phyloP scores from a whole-genome alignment of 2,888 invertebrate species.

The Hartigia nigra region DNA sequence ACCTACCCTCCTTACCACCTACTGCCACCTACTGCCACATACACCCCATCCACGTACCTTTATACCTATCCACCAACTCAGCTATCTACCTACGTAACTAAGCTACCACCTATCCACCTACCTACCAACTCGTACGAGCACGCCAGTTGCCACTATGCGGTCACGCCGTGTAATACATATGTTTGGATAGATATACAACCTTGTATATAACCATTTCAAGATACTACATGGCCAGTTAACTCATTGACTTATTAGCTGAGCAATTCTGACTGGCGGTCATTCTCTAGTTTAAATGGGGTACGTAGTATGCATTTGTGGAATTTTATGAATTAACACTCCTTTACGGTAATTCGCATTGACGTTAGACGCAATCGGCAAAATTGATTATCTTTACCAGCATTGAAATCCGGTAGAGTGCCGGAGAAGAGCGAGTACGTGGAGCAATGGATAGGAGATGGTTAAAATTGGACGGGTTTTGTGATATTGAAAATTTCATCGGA shows the following conservation, averaged over 20 bases:
- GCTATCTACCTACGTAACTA: not conserved
- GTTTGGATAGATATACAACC: not conserved
- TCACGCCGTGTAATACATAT: slow-evolving; percentile 22
- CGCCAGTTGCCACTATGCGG: slow-evolving; percentile 31
- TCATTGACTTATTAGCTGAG: not conserved
- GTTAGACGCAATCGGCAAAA: not conserved
- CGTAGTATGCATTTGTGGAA: not conserved
- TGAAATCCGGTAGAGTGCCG: not conserved
- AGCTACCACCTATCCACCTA: not conserved
- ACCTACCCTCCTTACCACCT: slow-evolving; percentile 19
- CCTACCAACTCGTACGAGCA: slow-evolving; percentile 21
- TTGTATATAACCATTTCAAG: not conserved
- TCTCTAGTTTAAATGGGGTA: not conserved
- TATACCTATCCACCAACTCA: not conserved
- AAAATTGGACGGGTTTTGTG: not conserved
- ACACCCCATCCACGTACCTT: not conserved
- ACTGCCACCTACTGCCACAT: slow-evolving; percentile 20
- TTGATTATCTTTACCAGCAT: not conserved
- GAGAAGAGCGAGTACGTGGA: not conserved
- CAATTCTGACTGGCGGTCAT: not conserved
- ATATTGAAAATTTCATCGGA: not conserved
- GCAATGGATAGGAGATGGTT: not conserved
- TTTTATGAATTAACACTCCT: not conserved
- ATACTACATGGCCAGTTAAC: not conserved
- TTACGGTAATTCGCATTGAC: not conserved